Percentiles rank a stretch among this genome's conserved stretches.
phyloP scores from a whole-genome alignment of 1,140 invertebrate species.

The Ectropis grisescens region DNA sequence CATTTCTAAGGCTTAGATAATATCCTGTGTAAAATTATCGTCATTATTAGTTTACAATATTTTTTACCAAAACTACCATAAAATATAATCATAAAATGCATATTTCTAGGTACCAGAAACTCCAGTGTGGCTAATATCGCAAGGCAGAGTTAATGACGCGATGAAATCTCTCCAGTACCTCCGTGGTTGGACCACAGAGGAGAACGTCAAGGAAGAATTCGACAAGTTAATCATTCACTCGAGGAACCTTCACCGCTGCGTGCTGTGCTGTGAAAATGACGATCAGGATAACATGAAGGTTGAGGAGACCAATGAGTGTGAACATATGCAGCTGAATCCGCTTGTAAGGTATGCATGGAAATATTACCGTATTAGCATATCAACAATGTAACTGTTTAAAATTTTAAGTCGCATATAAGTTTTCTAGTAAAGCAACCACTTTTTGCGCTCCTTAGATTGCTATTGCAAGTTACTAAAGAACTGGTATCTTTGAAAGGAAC shows the following conservation, averaged over 20 bases:
- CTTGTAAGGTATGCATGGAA: slow-evolving; percentile 34
- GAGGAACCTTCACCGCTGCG: slow-evolving; percentile 37
- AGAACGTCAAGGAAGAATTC: slow-evolving; percentile 63
- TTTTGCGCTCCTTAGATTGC: no score
- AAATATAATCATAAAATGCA: no score
- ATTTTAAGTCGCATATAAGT: no score
- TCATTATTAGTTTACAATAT: no score
- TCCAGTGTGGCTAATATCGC: slow-evolving; percentile 74
- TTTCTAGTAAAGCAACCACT: no score
- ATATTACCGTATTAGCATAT: no score
- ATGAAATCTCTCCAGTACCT: slow-evolving; percentile 63
- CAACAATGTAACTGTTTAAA: no score
- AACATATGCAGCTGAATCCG: slow-evolving; percentile 38
- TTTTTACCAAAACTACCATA: no score
- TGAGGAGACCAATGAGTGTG: slow-evolving; percentile 20
- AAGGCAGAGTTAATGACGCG: slow-evolving; percentile 63
- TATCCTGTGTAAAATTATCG: no score
- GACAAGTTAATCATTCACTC: slow-evolving; percentile 43
- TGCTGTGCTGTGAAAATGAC: slow-evolving; percentile 30
- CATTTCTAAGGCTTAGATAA: no score
- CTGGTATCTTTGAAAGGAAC: no score
- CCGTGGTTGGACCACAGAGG: slow-evolving; percentile 63
- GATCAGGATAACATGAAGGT: background rate
- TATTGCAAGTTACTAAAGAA: no score
- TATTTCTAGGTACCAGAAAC: slow-evolving; percentile 73